These are phyloP conservation scores for Hycleus cichorii DNA, from an alignment of 1,140 invertebrate species.

Conservation along the genomic window DNA sequence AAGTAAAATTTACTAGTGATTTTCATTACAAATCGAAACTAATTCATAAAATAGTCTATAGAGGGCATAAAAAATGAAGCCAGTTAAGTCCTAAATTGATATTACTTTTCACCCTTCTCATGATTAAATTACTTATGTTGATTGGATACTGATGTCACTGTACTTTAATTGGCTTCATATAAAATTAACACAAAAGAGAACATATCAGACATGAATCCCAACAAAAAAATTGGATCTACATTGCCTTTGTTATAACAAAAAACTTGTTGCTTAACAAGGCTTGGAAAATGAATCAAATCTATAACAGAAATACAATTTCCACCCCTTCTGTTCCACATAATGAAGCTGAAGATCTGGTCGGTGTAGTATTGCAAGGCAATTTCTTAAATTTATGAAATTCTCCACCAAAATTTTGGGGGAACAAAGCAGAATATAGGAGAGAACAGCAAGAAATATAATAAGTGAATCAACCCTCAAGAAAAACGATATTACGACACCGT, in stretches of 20 bases:
- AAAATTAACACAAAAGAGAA: neutral
- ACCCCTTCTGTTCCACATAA: too few relatives aligned
- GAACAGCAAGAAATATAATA: too few relatives aligned
- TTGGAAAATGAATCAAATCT: too few relatives aligned
- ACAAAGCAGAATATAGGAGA: neutral
- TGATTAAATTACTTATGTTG: constrained; percentile 13
- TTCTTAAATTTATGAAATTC: constrained; percentile 15
- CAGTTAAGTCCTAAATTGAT: constrained; percentile 5
- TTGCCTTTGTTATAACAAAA: too few relatives aligned
- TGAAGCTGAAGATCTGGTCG: neutral
- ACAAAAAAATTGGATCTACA: too few relatives aligned
- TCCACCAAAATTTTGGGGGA: neutral
- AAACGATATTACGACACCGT: neutral
- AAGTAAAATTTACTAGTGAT: too few relatives aligned
- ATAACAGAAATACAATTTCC: too few relatives aligned
- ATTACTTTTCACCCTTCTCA: constrained; percentile 12
- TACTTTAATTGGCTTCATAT: constrained; percentile 8
- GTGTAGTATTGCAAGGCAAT: constrained; percentile 9
- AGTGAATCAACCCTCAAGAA: constrained; percentile 6
- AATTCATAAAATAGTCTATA: too few relatives aligned
- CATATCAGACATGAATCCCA: too few relatives aligned
- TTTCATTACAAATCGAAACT: too few relatives aligned
- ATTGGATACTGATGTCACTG: constrained; percentile 9
- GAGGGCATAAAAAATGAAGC: constrained; percentile 1
- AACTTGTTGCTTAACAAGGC: too few relatives aligned